Evolutionary conservation across 2,888 invertebrate species (phyloP).

Genomic region (Chrysina gloriosa): DNA sequence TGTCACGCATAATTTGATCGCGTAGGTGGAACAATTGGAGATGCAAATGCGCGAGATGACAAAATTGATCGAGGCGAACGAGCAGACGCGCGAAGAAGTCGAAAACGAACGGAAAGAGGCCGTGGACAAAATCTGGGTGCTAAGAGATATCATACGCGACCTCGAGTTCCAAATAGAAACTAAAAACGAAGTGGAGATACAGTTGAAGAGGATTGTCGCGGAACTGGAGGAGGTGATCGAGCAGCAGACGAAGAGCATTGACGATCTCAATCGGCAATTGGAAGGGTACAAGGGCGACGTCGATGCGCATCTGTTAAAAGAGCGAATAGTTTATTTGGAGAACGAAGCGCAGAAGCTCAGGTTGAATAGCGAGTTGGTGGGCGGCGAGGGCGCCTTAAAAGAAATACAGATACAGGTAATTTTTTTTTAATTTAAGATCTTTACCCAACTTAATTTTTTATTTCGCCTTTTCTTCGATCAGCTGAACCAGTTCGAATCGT

Average conservation of each 20-base stretch:
- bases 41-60: slow-evolving; percentile 79
- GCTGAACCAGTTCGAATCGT: slow-evolving; percentile 74
- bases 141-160: slow-evolving; percentile 82
- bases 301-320: slow-evolving; percentile 63
- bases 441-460: no score
- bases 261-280: slow-evolving; percentile 68
- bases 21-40: slow-evolving; percentile 83
- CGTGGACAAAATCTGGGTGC: slow-evolving; percentile 77
- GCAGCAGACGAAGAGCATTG: slow-evolving; percentile 62
- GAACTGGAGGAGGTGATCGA: slow-evolving; percentile 64
- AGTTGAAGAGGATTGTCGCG: slow-evolving; percentile 70
- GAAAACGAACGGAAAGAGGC: slow-evolving; percentile 81
- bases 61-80: slow-evolving; percentile 71
- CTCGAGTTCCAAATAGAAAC: slow-evolving; percentile 80
- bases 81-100: slow-evolving; percentile 72
- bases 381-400: slow-evolving; percentile 61
- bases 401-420: slow-evolving; percentile 65
- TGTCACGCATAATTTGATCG: not conserved
- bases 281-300: slow-evolving; percentile 65
- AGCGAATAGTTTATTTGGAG: slow-evolving; percentile 66
- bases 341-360: slow-evolving; percentile 60
- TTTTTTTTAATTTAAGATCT: not conserved
- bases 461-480: slow-evolving; percentile 53
- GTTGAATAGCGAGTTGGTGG: slow-evolving; percentile 60
- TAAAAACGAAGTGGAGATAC: slow-evolving; percentile 72